These are phyloP conservation scores for Drosophila cognata DNA, from an alignment of 2,888 invertebrate genomes.

Conservation along the genomic window DNA sequence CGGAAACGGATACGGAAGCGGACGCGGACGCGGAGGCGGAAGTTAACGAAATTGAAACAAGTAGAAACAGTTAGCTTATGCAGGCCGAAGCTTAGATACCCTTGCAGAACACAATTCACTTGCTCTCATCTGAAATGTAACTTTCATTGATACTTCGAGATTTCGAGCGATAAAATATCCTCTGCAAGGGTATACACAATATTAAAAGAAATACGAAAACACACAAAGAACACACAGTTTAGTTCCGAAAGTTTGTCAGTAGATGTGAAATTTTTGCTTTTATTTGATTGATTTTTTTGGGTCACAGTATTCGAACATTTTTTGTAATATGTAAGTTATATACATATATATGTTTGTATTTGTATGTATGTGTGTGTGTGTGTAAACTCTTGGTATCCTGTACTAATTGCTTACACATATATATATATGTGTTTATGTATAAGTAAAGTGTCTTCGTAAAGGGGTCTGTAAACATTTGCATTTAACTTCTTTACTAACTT, in stretches of 20 bases:
- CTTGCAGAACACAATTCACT: neutral
- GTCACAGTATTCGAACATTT: conserved; percentile 69
- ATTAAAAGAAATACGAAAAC: neutral
- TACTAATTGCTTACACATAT: conserved; percentile 64
- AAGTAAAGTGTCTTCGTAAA: conserved; percentile 29
- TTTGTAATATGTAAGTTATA: conserved; percentile 7
- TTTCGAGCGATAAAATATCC: neutral
- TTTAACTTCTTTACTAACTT: conserved; percentile 22
- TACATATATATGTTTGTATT: conserved; percentile 20
- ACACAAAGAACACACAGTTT: conserved; percentile 26
- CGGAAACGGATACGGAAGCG: conserved; percentile 41
- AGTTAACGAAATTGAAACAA: neutral
- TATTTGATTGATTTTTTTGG: conserved; percentile 68
- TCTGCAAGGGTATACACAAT: neutral
- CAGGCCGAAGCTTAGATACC: neutral
- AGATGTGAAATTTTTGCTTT: conserved; percentile 76
- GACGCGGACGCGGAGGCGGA: conserved; percentile 2
- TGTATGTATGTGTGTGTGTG: conserved; percentile 31
- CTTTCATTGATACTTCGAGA: neutral
- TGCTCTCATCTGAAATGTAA: neutral
- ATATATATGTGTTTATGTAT: conserved; percentile 40
- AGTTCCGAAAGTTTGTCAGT: conserved; percentile 52
- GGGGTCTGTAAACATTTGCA: conserved; percentile 48
- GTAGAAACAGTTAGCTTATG: neutral
- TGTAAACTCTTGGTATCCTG: conserved; percentile 45